A percentile compares a stretch with the other conserved stretches of the same genome.
Conservation (phyloP, 1,140 invertebrate species). For the Tetragonula clypearis region DNA sequence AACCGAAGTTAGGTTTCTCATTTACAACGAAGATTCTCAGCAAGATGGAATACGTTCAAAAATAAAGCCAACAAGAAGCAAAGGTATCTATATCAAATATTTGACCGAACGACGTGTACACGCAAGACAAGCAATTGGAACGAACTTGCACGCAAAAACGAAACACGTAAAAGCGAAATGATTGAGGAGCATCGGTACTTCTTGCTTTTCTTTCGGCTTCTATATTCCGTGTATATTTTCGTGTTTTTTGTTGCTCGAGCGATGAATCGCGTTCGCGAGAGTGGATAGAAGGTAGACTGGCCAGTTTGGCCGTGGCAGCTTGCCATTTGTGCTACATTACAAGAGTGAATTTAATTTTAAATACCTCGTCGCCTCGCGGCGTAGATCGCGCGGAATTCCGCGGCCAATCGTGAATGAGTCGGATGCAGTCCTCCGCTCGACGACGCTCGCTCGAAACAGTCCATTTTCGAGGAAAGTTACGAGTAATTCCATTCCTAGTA, state of each 20-base stretch:
- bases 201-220: neutral
- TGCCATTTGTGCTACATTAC: slow-evolving; percentile 79
- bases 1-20: too few species aligned
- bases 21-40: neutral
- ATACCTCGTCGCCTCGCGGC: slow-evolving; percentile 60
- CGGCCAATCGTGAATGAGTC: slow-evolving; percentile 8
- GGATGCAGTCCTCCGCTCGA: neutral
- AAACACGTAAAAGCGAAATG: too few species aligned
- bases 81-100: too few species aligned
- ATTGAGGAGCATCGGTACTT: too few species aligned
- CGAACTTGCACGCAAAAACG: too few species aligned
- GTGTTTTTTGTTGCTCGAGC: neutral
- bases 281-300: neutral
- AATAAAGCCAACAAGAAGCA: too few species aligned
- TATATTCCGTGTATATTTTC: neutral
- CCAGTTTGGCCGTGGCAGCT: slow-evolving; percentile 63
- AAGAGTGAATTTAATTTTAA: slow-evolving; percentile 78
- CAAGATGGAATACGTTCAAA: too few species aligned
- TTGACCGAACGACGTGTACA: too few species aligned
- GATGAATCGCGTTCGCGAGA: slow-evolving; percentile 17
- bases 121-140: too few species aligned
- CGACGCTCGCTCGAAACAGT: neutral
- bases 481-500: neutral
- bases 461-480: neutral
- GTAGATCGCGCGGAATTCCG: slow-evolving; percentile 38